A percentile compares a stretch with the other conserved stretches of the same genome.
Conservation (phyloP, 2,888 invertebrate species). For the Morpho helenor region DNA sequence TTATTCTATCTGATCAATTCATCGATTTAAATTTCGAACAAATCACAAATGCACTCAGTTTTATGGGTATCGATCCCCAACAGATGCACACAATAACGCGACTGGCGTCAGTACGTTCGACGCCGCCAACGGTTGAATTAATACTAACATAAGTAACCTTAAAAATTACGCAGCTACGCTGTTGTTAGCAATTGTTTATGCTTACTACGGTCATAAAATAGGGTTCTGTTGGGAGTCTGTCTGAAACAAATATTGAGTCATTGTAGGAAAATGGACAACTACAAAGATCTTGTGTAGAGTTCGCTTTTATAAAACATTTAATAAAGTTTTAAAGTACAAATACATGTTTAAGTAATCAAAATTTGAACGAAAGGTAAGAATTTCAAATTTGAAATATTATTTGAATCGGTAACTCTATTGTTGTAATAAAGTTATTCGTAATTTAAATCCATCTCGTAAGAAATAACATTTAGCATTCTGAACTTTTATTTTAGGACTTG, state of each 20-base stretch:
- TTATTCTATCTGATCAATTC: slow-evolving; percentile 30
- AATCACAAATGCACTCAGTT: slow-evolving; percentile 55
- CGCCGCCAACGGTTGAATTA: slow-evolving; percentile 60
- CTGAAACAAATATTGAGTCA: slow-evolving; percentile 32
- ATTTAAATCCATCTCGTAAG: too few species aligned
- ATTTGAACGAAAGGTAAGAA: too few species aligned
- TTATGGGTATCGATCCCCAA: slow-evolving; percentile 58
- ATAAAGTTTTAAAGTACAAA: too few species aligned
- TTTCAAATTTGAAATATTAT: too few species aligned
- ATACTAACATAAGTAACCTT: slow-evolving; percentile 77
- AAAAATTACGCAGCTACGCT: slow-evolving; percentile 59
- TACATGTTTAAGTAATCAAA: too few species aligned
- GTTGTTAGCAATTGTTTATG: slow-evolving; percentile 68
- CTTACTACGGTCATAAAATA: slow-evolving; percentile 40
- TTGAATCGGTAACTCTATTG: too few species aligned
- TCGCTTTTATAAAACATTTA: neutral
- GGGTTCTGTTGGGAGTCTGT: slow-evolving; percentile 52
- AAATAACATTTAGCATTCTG: too few species aligned
- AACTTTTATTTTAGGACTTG: too few species aligned
- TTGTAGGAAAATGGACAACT: slow-evolving; percentile 14
- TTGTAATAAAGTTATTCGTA: too few species aligned
- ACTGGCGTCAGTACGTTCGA: slow-evolving; percentile 48
- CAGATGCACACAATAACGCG: slow-evolving; percentile 30
- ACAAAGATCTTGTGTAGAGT: neutral
- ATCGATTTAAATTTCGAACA: slow-evolving; percentile 37